Conservation (phyloP, 2,797 vertebrate species). For the Enteromius fasciolatus region DNA sequence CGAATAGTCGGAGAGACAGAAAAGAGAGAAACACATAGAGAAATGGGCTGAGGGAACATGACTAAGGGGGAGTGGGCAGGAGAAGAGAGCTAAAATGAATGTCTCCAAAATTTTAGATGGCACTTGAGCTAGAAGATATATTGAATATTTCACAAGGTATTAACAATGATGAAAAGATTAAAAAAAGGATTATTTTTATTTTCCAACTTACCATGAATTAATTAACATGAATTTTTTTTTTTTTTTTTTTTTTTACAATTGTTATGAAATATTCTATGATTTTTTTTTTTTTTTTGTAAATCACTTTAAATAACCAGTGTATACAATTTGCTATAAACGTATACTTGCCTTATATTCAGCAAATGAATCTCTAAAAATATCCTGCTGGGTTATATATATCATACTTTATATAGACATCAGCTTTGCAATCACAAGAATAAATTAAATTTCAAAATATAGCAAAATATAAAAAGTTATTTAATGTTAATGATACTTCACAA, state of each 20-base stretch:
- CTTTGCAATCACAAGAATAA: background rate
- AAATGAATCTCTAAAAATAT: background rate
- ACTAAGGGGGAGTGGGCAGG: slow-evolving; percentile 33
- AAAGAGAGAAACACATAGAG: slow-evolving; percentile 50
- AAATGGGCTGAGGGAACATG: slow-evolving; percentile 42
- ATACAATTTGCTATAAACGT: background rate
- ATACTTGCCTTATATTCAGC: background rate
- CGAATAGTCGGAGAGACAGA: slow-evolving; percentile 24
- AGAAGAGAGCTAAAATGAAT: slow-evolving; percentile 44
- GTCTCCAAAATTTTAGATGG: slow-evolving; percentile 10
- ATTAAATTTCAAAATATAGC: background rate
- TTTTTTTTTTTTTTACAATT: no score
- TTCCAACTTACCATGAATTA: background rate
- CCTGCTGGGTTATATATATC: no score
- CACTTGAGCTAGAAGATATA: background rate
- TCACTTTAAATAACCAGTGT: background rate
- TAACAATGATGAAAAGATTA: background rate
- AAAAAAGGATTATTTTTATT: background rate
- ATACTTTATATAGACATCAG: no score
- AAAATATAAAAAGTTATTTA: background rate
- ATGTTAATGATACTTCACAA: background rate
- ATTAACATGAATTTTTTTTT: background rate
- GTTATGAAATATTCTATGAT: background rate
- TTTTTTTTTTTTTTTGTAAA: background rate
- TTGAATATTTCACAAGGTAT: background rate